A percentile compares a stretch with the other conserved stretches of the same genome.
phyloP scores from a whole-genome alignment of 1,140 invertebrate genomes.

The Aphelinus atriplicis region DNA sequence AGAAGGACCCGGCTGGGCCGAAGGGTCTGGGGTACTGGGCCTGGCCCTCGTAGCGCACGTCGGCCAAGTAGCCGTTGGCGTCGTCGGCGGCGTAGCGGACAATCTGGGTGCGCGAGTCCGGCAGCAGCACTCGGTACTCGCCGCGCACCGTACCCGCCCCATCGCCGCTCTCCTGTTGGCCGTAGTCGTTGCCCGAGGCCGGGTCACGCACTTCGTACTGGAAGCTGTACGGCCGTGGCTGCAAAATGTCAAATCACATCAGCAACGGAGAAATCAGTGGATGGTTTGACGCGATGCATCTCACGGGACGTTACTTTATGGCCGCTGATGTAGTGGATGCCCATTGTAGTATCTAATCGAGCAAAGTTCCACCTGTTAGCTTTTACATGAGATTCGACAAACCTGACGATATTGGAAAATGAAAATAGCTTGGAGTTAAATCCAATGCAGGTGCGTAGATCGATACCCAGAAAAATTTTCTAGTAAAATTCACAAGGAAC shows the following conservation, averaged over 20 bases:
- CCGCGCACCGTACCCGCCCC: constrained; percentile 73
- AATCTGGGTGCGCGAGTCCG: constrained; percentile 76
- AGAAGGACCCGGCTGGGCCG: constrained; percentile 13
- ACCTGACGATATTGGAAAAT: no score
- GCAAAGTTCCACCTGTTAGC: no score
- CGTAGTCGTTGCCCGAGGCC: constrained; percentile 77
- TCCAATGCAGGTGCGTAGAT: no score
- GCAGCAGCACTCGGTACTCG: constrained; percentile 78
- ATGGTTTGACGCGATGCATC: background rate
- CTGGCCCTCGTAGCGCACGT: constrained; percentile 80
- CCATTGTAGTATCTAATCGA: no score
- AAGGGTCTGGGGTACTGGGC: constrained; percentile 68
- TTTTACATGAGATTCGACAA: no score
- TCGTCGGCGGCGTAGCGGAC: constrained; percentile 84
- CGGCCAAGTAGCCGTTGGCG: constrained; percentile 80
- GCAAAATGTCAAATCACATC: constrained; percentile 19
- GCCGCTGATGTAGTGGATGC: no score
- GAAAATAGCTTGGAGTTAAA: no score
- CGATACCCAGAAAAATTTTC: no score
- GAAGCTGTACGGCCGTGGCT: constrained; percentile 80
- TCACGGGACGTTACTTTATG: no score
- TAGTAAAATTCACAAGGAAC: no score
- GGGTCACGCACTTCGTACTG: constrained; percentile 81
- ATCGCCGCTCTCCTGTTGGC: constrained; percentile 75
- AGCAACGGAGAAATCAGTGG: background rate